A percentile compares a stretch with the other conserved stretches of the same genome.
These are phyloP conservation scores for Pachycephala philippinensis DNA, from an alignment of 2,113 vertebrate genomes.

Conservation along the genomic window DNA sequence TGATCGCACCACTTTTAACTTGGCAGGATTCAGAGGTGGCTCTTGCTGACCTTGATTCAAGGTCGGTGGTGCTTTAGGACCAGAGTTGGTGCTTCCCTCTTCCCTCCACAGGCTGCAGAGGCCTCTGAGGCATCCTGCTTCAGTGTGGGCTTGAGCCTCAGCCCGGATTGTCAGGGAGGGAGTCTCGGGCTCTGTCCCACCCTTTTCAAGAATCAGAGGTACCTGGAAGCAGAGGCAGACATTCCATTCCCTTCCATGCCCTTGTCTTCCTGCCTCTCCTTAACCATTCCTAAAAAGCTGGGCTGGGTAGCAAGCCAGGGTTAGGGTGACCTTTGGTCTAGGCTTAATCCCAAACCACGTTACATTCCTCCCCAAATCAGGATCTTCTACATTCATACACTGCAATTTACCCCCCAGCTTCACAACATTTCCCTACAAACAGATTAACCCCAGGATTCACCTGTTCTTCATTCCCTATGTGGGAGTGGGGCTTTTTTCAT, in stretches of 20 bases:
- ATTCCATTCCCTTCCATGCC: background rate
- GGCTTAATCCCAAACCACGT: background rate
- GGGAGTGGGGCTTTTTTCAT: too few relatives aligned
- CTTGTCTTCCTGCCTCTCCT: background rate
- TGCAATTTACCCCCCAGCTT: background rate
- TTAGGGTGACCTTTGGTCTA: background rate
- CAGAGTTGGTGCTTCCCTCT: background rate
- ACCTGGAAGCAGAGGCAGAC: background rate
- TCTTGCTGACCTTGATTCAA: background rate
- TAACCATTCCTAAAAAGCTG: background rate
- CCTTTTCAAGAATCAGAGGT: background rate
- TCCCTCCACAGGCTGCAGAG: background rate
- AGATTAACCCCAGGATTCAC: background rate
- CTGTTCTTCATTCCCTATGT: background rate
- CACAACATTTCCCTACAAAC: background rate
- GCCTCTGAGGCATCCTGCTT: background rate
- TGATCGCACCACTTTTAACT: background rate
- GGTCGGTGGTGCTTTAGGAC: background rate
- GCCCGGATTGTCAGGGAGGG: background rate
- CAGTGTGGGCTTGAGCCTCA: background rate
- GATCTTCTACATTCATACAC: background rate
- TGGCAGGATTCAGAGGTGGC: too few relatives aligned
- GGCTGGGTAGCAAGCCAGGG: background rate
- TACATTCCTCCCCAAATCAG: background rate
- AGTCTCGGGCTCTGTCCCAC: background rate